Evolutionary conservation across 2,113 vertebrate species (phyloP).

Genomic region (Circaetus gallicus): DNA sequence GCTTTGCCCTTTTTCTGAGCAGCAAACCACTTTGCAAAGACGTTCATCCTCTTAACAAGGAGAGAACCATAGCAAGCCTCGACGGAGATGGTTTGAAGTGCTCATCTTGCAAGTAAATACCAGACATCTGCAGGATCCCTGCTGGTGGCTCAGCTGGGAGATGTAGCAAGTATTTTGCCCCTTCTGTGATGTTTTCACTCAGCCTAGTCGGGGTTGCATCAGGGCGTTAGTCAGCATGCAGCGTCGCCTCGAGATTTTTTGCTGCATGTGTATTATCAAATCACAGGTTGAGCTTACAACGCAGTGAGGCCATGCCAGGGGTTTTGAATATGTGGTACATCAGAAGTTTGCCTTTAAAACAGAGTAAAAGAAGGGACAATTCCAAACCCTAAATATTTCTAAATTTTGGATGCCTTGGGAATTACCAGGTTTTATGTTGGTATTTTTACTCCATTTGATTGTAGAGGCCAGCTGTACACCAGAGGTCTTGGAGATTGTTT

Average conservation of each 20-base stretch:
- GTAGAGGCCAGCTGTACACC: neutral
- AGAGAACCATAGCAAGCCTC: neutral
- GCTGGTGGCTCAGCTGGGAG: neutral
- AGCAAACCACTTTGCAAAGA: neutral
- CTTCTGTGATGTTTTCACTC: neutral
- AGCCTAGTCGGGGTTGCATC: neutral
- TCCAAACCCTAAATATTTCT: neutral
- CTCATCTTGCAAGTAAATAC: neutral
- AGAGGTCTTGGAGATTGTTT: neutral
- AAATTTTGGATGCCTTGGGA: neutral
- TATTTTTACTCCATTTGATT: neutral
- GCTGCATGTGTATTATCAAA: neutral
- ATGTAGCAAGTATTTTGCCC: neutral
- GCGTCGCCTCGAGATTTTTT: neutral
- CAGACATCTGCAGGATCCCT: neutral
- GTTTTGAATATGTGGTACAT: neutral
- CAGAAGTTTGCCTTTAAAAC: neutral
- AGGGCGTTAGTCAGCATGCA: neutral
- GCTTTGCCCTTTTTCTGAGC: neutral
- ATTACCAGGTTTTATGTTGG: neutral
- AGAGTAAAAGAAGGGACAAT: neutral
- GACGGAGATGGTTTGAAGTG: neutral
- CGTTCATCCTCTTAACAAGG: neutral
- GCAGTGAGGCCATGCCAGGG: rapidly evolving
- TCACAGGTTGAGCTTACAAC: neutral